A percentile compares a stretch with the other conserved stretches of the same genome.
Evolutionary conservation across 2,888 invertebrate species (phyloP).

Genomic region (Ariolimax columbianus): DNA sequence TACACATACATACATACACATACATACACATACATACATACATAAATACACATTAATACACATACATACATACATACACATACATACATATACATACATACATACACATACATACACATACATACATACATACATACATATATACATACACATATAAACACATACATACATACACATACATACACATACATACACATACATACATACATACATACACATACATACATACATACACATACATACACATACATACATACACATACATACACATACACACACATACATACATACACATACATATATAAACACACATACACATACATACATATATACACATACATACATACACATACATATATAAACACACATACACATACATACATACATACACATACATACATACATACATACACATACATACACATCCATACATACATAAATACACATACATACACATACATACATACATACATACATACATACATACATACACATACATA

Average conservation of each 20-base stretch:
- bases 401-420: slow-evolving; percentile 12
- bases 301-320: slow-evolving; percentile 12
- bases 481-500: background rate
- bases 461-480: slow-evolving; percentile 19
- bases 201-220: background rate
- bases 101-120: background rate
- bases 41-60: background rate
- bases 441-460: slow-evolving; percentile 24
- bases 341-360: background rate
- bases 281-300: too few relatives aligned
- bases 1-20: background rate
- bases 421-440: slow-evolving; percentile 24
- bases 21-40: background rate
- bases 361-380: too few relatives aligned
- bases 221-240: background rate
- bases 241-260: background rate
- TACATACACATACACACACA: slow-evolving; percentile 4
- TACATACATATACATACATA: background rate
- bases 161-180: background rate
- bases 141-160: background rate
- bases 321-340: slow-evolving; percentile 9
- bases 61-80: background rate
- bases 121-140: background rate
- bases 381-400: background rate
- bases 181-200: background rate